Conservation (phyloP, 2,888 invertebrate genomes). For the Coecobrya sp. region DNA sequence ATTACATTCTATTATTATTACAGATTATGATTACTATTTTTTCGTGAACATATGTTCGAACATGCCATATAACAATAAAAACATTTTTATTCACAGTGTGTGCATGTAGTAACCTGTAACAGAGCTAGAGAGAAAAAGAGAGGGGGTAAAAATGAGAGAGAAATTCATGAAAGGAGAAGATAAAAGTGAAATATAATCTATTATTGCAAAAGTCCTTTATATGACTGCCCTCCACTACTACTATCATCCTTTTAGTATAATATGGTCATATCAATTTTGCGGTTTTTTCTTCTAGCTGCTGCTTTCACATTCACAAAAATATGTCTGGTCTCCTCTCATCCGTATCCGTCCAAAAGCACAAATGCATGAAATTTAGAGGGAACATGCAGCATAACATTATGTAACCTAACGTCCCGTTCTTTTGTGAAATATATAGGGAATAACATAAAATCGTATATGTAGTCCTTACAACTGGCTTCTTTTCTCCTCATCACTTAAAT, state of each 20-base stretch:
- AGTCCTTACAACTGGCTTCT: background rate
- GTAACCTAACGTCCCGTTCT: background rate
- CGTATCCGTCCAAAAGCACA: background rate
- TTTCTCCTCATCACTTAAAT: conserved; percentile 48
- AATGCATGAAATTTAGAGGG: background rate
- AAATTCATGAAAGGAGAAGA: conserved; percentile 43
- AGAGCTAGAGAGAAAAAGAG: background rate
- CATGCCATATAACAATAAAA: conserved; percentile 10
- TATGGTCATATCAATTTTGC: conserved; percentile 31
- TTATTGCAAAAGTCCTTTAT: conserved; percentile 43
- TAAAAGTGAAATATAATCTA: conserved; percentile 60
- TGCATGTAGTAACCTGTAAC: background rate
- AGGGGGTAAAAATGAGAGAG: background rate
- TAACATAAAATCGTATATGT: too few species aligned
- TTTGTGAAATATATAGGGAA: too few species aligned
- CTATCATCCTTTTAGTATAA: background rate
- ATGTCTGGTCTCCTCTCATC: background rate
- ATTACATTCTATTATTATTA: background rate
- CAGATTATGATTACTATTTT: background rate
- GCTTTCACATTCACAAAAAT: conserved; percentile 29
- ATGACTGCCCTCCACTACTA: background rate
- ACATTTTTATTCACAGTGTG: conserved; percentile 36
- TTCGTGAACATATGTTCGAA: background rate
- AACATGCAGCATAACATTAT: background rate
- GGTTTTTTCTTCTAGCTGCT: background rate